Evolutionary conservation across 2,797 vertebrate genomes (phyloP), one percentile per base, ranked within the genome.

Genomic region (Poecilia wingei): DNA sequence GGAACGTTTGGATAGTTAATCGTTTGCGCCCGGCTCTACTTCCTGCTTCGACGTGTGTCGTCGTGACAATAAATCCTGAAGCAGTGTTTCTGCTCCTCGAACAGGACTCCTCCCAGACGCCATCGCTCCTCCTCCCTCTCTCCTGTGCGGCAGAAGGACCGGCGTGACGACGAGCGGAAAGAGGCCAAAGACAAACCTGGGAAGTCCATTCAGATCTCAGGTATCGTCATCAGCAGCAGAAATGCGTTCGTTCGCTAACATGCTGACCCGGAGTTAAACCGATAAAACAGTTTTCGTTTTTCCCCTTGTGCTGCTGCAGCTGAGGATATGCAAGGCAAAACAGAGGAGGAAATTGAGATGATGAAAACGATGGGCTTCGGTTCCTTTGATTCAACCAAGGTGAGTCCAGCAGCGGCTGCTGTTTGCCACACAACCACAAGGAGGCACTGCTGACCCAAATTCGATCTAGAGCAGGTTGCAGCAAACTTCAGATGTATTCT

Each of bases 271-370:
- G 1, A 46, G 18, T 1, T 5, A 0, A 0, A 74, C 0, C 14
- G 8, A 74, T 49, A 3, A 41, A 72, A 36, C 55, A 43, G 13
- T 39, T 0, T 75, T 0, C 0, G 36, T 47, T 61, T 72, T 74
- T n/a, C 0, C 74, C 0, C 0, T 8, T 47, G 33, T 74, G 59
- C 70, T 76, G 9, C 16, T 22, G 74, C 89, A 99, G 98, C 94
- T 84, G 98, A 98, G 68, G 98, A 99, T 87, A 93, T 99, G 94
- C 93, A 99, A 85, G 98, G 97, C 25, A 99, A 99, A 93, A 98
- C 98, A 0, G 97, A 99, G 55, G 98, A 99, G 86, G 98, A 99
- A 87, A 99, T 99, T 0, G 98, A 99, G 94, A 99, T 99, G 98
- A 98, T 99, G 97, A 99, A 99, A 83, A 83, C 91, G 78, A 99